Conservation (phyloP, 2,797 vertebrate genomes). For the Rhabdomys pumilio region DNA sequence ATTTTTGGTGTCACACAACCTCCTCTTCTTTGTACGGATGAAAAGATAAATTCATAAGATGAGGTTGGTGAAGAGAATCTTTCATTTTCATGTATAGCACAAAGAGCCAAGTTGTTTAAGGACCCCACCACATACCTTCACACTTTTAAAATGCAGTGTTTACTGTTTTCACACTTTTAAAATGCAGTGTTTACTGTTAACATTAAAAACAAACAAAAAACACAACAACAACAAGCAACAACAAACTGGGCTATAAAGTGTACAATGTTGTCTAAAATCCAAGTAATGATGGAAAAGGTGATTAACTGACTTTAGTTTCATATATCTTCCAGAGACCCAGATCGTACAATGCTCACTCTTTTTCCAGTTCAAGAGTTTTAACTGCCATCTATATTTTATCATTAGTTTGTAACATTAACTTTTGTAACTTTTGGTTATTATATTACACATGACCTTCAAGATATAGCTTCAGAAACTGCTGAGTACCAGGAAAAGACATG, state of each 20-base stretch:
- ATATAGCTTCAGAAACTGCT: constrained; percentile 24
- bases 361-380: constrained; percentile 66
- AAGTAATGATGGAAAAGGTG: neutral
- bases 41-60: constrained; percentile 10
- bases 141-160: constrained; percentile 3
- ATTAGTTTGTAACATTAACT: constrained; percentile 65
- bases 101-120: neutral
- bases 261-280: neutral
- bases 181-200: neutral
- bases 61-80: neutral
- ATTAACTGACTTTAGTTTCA: constrained; percentile 25
- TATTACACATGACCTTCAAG: constrained; percentile 55
- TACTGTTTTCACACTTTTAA: constrained; percentile 5
- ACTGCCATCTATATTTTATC: constrained; percentile 26
- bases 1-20: neutral
- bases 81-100: neutral
- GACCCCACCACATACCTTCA: constrained; percentile 25
- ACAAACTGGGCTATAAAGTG: neutral
- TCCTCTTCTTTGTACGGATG: neutral
- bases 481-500: neutral
- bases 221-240: neutral
- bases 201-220: neutral
- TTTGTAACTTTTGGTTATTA: constrained; percentile 60
- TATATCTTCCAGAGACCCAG: constrained; percentile 24
- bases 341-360: constrained; percentile 5